Conservation (phyloP, 2,888 invertebrate genomes). For the Hermodice carunculata region DNA sequence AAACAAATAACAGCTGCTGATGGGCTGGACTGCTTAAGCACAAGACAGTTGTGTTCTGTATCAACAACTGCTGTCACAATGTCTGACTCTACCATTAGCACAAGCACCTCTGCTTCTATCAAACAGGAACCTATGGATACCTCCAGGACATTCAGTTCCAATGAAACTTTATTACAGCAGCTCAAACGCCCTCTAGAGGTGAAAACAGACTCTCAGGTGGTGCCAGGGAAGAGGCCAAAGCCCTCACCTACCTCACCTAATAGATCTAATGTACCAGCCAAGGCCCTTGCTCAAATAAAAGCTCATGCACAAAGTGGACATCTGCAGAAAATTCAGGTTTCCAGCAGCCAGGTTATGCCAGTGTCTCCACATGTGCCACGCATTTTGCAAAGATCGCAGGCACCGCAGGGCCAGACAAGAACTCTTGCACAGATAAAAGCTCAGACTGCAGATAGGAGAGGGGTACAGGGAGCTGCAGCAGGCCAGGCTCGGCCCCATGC, state of each 20-base stretch:
- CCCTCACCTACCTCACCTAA: not conserved
- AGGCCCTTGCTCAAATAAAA: slow-evolving; percentile 55
- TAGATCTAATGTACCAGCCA: slow-evolving; percentile 18
- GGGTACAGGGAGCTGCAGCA: not conserved
- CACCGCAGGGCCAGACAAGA: slow-evolving; percentile 49
- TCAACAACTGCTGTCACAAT: not conserved
- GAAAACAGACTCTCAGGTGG: not conserved
- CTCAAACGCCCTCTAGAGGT: slow-evolving; percentile 23
- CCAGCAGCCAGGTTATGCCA: not conserved
- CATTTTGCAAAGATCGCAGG: not conserved
- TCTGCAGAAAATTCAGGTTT: not conserved
- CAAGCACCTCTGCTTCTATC: no score
- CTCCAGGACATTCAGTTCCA: no score
- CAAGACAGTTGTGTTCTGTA: not conserved
- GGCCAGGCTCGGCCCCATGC: slow-evolving; percentile 1
- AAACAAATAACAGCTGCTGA: not conserved
- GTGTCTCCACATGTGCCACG: not conserved
- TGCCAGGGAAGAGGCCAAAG: not conserved
- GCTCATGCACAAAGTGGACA: slow-evolving; percentile 42
- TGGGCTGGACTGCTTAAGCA: no score
- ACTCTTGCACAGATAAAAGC: slow-evolving; percentile 68
- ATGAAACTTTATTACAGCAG: slow-evolving; percentile 28
- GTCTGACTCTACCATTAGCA: no score
- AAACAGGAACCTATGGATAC: no score
- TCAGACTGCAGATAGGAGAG: slow-evolving; percentile 51